A percentile compares a stretch with the other conserved stretches of the same genome.
Evolutionary conservation across 2,797 vertebrate species (phyloP).

Genomic region (Gouania willdenowi): DNA sequence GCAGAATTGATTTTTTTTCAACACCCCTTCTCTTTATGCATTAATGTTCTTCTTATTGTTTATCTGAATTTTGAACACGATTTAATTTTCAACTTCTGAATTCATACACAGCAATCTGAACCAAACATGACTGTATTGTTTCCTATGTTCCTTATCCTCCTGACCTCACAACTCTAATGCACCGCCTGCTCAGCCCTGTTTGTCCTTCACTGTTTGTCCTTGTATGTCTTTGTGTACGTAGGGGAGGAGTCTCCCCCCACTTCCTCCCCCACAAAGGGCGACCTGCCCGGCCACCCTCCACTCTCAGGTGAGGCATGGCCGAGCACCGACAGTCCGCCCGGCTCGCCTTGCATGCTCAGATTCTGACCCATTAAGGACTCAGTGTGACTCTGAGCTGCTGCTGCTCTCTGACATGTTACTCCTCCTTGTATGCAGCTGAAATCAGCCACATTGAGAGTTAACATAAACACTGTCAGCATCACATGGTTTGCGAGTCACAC

Average conservation of each 20-base stretch:
- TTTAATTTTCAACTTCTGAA: no score
- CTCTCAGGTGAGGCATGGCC: constrained; percentile 81
- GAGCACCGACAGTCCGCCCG: constrained; percentile 5
- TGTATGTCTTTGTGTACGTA: constrained; percentile 33
- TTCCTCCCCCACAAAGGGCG: constrained; percentile 72
- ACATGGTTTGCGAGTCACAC: no score
- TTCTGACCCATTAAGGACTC: not conserved
- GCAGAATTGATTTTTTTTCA: no score
- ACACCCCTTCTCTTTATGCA: no score
- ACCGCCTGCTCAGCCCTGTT: constrained; percentile 17
- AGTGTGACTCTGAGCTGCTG: constrained; percentile 13
- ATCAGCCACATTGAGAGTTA: no score
- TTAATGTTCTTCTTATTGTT: no score
- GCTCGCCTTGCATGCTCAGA: constrained; percentile 11
- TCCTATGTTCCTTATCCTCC: constrained; percentile 12
- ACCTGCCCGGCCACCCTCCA: constrained; percentile 67
- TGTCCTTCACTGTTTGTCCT: constrained; percentile 7
- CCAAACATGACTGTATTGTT: not conserved
- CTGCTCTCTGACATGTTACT: constrained; percentile 32
- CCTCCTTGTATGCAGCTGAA: no score
- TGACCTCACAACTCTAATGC: constrained; percentile 16
- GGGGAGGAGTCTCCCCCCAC: constrained; percentile 77
- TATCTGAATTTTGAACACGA: no score
- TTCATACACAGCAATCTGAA: no score
- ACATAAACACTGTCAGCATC: no score